Evolutionary conservation across 2,888 invertebrate species (phyloP), one percentile per base, ranked within the genome.

Genomic region (Alviniconcha strummeri): DNA sequence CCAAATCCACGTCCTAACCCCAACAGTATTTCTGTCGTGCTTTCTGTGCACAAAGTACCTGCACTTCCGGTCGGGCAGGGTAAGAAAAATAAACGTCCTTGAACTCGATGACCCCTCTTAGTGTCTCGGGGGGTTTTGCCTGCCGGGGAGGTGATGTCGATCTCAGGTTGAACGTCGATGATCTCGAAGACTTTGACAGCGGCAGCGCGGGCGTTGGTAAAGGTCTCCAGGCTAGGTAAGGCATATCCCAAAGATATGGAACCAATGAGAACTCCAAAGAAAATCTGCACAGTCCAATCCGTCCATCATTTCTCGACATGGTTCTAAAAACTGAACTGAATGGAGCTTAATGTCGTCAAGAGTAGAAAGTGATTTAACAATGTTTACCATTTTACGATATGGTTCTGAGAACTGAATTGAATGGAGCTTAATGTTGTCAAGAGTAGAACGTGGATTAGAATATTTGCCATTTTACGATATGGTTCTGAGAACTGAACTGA

Each of bases 101-200:
- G 82, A 95, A 93, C 74, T 91, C 90, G 54, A 95, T 93, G 19
- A 92, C 90, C 7, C 95, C 95, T 15, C 89, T 87, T 36, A 94
- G 87, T 19, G 89, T 88, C 1, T 89, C 87, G 3, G 93, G 93
- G 94, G 84, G 90, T 93, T 36, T 91, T 86, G 71, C 95, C 95
- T 60, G 90, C 89, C 17, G 91, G 89, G 5, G 93, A 92, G 52
- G 91, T 90, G 69, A 94, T 93, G 88, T 95, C 95, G 82, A 95
- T 95, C 60, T 90, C 91, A 0, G 95, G 94, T 87, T 92, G 92
- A 77, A 82, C 81, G 91, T 97, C 97, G 81, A 97, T 95, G 11
- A 97, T 96, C 5, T 95, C 93, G 90, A 95, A 97, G 5, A 97
- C 95, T 15, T 95, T 95, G 0, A 95, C 95, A 0, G 97, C 97